A percentile compares a stretch with the other conserved stretches of the same genome.
Conservation (phyloP, 2,113 vertebrate species). For the Spizaetus ornatus region DNA sequence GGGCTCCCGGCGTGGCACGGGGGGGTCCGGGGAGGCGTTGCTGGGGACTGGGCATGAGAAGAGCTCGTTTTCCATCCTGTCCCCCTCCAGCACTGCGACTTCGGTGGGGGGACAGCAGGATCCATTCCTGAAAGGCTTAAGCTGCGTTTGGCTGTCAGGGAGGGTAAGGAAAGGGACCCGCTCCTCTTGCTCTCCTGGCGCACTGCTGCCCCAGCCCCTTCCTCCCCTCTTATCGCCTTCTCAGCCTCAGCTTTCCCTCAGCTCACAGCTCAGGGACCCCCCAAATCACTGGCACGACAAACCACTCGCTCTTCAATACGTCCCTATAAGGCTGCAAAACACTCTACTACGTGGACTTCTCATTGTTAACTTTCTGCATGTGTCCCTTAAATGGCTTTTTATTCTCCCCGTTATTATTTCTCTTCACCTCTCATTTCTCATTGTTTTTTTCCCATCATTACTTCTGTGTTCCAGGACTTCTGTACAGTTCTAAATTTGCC, state of each 20-base stretch:
- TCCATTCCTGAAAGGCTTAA: background rate
- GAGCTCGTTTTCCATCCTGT: background rate
- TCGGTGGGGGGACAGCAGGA: background rate
- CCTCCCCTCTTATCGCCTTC: background rate
- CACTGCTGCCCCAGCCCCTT: background rate
- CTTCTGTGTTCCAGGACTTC: slow-evolving; percentile 7
- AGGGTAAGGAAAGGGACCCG: background rate
- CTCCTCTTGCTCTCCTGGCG: background rate
- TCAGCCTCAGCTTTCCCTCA: background rate
- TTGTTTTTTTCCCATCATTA: background rate
- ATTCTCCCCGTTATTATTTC: background rate
- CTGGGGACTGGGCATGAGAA: background rate
- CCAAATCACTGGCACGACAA: background rate
- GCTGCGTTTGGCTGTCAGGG: background rate
- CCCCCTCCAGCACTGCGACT: background rate
- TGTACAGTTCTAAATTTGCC: slow-evolving; percentile 23
- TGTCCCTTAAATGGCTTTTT: background rate
- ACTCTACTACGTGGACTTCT: background rate
- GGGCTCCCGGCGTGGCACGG: background rate
- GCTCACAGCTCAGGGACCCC: background rate
- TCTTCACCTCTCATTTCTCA: background rate
- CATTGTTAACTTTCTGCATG: background rate
- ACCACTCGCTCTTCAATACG: background rate
- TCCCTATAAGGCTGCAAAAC: background rate
- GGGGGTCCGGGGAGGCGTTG: background rate